Evolutionary conservation across 2,113 vertebrate species (phyloP).

Genomic region (Suricata suricatta): DNA sequence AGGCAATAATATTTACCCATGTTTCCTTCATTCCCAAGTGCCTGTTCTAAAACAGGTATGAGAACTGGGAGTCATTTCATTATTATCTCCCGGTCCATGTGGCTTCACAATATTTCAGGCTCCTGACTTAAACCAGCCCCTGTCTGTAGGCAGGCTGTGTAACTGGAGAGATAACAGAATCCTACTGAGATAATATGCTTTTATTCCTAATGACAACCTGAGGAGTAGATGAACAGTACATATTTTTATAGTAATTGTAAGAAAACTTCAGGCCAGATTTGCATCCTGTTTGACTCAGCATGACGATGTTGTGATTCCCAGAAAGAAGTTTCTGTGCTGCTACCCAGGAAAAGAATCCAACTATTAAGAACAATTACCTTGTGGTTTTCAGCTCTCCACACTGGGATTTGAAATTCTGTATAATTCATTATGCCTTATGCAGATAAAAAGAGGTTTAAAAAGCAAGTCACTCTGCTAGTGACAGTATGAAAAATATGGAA

Average conservation of each 20-base stretch:
- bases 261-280: slow-evolving; percentile 58
- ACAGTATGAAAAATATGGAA: slow-evolving; percentile 51
- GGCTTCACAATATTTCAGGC: not conserved
- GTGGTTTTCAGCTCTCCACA: slow-evolving; percentile 61
- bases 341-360: slow-evolving; percentile 46
- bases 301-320: slow-evolving; percentile 37
- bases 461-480: not conserved
- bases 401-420: slow-evolving; percentile 15
- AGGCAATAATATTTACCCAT: not conserved
- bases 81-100: not conserved
- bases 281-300: slow-evolving; percentile 38
- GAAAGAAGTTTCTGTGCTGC: slow-evolving; percentile 39
- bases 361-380: slow-evolving; percentile 34
- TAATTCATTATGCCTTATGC: slow-evolving; percentile 56
- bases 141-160: not conserved
- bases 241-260: slow-evolving; percentile 51
- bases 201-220: slow-evolving; percentile 45
- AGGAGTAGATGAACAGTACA: not conserved
- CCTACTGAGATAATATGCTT: not conserved
- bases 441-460: slow-evolving; percentile 29
- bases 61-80: not conserved
- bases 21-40: not conserved
- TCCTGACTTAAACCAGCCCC: not conserved
- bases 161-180: slow-evolving; percentile 17
- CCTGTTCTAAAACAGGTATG: not conserved